phyloP scores from a whole-genome alignment of 2,888 invertebrate genomes.

The Polyploca ridens region DNA sequence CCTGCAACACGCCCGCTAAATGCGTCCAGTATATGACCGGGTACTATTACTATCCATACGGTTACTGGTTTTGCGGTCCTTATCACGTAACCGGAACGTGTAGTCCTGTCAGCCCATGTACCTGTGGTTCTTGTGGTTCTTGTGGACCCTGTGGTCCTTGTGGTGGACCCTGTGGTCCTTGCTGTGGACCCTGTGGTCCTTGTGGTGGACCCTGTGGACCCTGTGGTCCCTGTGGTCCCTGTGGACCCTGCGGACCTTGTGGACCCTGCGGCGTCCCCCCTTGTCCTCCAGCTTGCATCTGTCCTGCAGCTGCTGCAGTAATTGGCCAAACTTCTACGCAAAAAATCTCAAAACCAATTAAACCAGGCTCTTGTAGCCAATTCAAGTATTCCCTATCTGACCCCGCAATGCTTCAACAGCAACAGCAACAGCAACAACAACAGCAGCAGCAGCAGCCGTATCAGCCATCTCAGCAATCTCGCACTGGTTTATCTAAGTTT shows the following conservation, averaged over 20 bases:
- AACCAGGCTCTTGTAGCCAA: constrained; percentile 23
- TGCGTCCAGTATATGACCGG: constrained; percentile 72
- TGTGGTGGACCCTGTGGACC: constrained; percentile 38
- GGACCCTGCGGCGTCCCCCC: constrained; percentile 32
- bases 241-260: constrained; percentile 41
- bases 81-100: constrained; percentile 65
- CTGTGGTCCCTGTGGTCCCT: constrained; percentile 26
- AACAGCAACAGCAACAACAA: not conserved
- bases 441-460: not conserved
- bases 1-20: constrained; percentile 61
- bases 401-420: not conserved
- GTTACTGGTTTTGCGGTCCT: constrained; percentile 73
- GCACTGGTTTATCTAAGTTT: constrained; percentile 44
- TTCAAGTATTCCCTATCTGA: constrained; percentile 23
- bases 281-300: constrained; percentile 21
- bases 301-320: constrained; percentile 40
- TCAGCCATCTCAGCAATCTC: not conserved
- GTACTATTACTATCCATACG: constrained; percentile 74
- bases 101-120: constrained; percentile 37
- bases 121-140: constrained; percentile 35
- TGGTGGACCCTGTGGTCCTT: constrained; percentile 34
- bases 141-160: constrained; percentile 40
- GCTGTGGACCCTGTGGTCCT: constrained; percentile 27
- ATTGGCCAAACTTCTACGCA: constrained; percentile 40
- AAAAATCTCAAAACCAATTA: constrained; percentile 13